Evolutionary conservation across 2,797 vertebrate genomes (phyloP), one percentile per base, ranked within the genome.

Genomic region (Astyanax mexicanus): DNA sequence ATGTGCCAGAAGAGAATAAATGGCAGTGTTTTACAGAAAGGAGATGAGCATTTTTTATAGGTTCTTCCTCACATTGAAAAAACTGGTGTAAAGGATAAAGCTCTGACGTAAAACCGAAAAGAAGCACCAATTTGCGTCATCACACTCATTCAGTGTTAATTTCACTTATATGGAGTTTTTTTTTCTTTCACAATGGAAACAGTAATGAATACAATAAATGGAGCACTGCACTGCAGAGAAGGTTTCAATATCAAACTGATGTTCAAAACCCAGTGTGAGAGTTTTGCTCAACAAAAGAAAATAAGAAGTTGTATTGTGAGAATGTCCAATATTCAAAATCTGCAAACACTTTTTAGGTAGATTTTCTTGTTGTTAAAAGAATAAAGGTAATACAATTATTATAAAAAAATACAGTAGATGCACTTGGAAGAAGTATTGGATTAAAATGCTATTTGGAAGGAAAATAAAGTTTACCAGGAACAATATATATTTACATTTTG

Each of bases 81-180:
- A 52, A 66, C 29, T 25, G 68, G 49, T 57, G 49, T 57, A 52
- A 57, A 44, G 66, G 29, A n/a, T n/a, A n/a, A n/a, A n/a, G 51
- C 68, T 49, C 74, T 72, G 69, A 67, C 45, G 73, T 27, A 60
- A 54, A 70, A 44, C 60, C 67, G 44, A 44, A 7, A 21, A 23
- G 69, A 62, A 37, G 72, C 27, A 23, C 19, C 3, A 11, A 9
- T 55, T 27, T 74, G 64, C 65, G 55, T 79, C 77, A 79, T 62
- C 29, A 35, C 25, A 47, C 6, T 12, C 32, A 54, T 68, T 73
- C 62, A 35, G 19, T n/a, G 40, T 42, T 72, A 75, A 73, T 79
- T 79, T 74, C 70, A n/a, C 70, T 74, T 73, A 54, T 6, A 57
- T 52, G 29, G 6, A n/a, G n/a, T n/a, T 1, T 52, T 67, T 72